Conservation (phyloP, 1,140 invertebrate genomes). For the Drosophila pruinosa region DNA sequence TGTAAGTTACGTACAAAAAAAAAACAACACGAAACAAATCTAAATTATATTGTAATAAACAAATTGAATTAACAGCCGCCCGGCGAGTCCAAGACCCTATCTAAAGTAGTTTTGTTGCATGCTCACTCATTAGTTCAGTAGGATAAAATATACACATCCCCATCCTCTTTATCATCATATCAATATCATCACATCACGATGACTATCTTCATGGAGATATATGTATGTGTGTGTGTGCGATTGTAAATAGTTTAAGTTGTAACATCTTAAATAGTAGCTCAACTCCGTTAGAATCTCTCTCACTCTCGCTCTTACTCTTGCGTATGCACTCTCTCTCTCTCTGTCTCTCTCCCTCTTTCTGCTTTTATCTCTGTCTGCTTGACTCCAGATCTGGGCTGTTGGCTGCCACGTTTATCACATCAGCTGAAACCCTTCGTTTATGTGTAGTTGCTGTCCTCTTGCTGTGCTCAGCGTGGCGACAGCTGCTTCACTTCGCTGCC, state of each 20-base stretch:
- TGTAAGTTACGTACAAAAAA: slow-evolving; percentile 35
- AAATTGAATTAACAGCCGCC: slow-evolving; percentile 29
- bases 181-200: background rate
- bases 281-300: background rate
- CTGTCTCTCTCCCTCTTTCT: background rate
- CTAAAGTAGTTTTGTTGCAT: slow-evolving; percentile 61
- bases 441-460: background rate
- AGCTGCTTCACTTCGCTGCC: background rate
- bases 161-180: background rate
- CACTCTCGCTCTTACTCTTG: background rate
- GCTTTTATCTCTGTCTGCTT: background rate
- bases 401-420: slow-evolving; percentile 39
- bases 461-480: background rate
- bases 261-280: slow-evolving; percentile 1
- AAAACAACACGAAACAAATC: slow-evolving; percentile 26
- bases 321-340: background rate
- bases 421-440: slow-evolving; percentile 32
- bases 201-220: background rate
- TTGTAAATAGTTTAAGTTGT: slow-evolving; percentile 35
- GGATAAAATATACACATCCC: background rate
- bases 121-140: slow-evolving; percentile 65
- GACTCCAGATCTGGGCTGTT: slow-evolving; percentile 3
- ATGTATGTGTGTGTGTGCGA: slow-evolving; percentile 3
- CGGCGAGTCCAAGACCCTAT: slow-evolving; percentile 27
- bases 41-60: background rate